Conservation (phyloP, 1,140 invertebrate genomes). For the Chironomus tepperi region DNA sequence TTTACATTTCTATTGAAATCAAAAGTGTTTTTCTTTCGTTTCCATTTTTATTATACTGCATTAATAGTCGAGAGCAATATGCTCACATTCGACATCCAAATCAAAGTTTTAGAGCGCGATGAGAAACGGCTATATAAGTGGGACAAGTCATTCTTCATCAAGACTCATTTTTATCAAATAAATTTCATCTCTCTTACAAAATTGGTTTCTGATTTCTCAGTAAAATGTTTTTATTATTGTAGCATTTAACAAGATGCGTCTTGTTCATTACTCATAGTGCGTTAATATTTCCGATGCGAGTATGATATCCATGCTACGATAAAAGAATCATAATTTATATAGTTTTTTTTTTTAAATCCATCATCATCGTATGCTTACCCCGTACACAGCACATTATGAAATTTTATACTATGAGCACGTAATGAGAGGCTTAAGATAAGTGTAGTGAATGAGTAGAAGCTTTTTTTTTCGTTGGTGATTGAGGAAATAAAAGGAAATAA, state of each 20-base stretch:
- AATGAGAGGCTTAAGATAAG: constrained; percentile 12
- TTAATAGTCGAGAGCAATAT: not conserved
- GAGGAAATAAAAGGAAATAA: not conserved
- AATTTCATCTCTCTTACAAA: constrained; percentile 16
- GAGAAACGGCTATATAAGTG: not conserved
- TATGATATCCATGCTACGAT: not conserved
- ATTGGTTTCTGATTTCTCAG: constrained; percentile 9
- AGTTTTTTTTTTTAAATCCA: not conserved
- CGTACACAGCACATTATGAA: not conserved
- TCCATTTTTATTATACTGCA: not conserved
- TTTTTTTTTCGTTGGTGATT: not conserved
- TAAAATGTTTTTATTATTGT: not conserved
- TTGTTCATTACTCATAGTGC: too few species aligned
- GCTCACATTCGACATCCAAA: not conserved
- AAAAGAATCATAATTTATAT: not conserved
- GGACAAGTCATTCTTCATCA: constrained; percentile 23
- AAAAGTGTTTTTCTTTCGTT: not conserved
- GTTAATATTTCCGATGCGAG: not conserved
- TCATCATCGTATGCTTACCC: not conserved
- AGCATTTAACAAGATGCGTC: not conserved
- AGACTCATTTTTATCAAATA: constrained; percentile 18
- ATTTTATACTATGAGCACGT: constrained; percentile 13
- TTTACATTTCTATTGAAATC: constrained; percentile 15
- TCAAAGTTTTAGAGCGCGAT: not conserved
- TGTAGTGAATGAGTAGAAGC: not conserved